phyloP scores from a whole-genome alignment of 2,113 vertebrate species.

The Bubo bubo region DNA sequence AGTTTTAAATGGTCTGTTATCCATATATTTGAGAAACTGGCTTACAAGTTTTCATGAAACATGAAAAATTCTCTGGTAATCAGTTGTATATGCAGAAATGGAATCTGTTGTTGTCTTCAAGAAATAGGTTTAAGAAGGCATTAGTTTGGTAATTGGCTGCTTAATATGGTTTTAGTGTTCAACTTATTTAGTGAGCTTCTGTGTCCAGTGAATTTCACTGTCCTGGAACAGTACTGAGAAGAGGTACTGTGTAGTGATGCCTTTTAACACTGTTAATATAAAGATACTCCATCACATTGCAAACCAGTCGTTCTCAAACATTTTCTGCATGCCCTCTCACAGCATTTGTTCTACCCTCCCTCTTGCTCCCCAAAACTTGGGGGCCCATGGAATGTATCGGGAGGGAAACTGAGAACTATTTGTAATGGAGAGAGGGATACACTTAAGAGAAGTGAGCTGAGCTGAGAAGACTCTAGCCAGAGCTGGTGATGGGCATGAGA shows the following conservation, averaged over 20 bases:
- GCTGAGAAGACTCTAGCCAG: background rate
- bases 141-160: background rate
- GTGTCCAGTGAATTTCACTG: background rate
- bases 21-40: background rate
- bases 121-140: background rate
- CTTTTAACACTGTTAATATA: background rate
- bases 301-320: background rate
- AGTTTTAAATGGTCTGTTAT: background rate
- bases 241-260: background rate
- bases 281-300: background rate
- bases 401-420: background rate
- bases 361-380: background rate
- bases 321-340: background rate
- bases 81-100: background rate
- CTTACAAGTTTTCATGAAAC: background rate
- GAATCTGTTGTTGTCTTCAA: background rate
- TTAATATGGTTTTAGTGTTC: background rate
- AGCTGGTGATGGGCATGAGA: background rate
- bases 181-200: background rate
- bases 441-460: background rate
- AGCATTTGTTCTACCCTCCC: accelerated
- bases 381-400: background rate
- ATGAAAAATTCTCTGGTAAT: background rate
- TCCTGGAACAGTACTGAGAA: background rate
- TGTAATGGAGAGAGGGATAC: background rate